These are phyloP conservation scores for Trachelus troglodyta DNA, from an alignment of 2,888 invertebrate species.

Conservation along the genomic window DNA sequence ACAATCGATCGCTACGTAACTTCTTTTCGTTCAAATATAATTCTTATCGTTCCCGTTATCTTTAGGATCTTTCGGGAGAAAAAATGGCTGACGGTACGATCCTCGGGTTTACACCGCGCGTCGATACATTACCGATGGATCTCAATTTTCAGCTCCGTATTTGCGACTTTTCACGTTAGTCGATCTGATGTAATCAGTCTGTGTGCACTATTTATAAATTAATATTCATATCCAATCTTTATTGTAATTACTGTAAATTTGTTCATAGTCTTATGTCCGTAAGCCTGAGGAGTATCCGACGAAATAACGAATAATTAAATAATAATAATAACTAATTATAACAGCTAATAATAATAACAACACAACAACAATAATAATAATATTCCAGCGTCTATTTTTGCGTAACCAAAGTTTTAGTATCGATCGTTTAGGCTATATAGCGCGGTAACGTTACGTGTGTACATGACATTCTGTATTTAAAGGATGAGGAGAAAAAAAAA, in stretches of 20 bases:
- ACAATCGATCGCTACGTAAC: neutral
- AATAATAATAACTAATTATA: slow-evolving; percentile 10
- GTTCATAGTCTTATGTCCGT: slow-evolving; percentile 50
- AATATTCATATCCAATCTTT: slow-evolving; percentile 45
- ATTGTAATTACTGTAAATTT: slow-evolving; percentile 62
- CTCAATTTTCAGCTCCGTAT: slow-evolving; percentile 16
- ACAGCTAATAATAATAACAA: slow-evolving; percentile 36
- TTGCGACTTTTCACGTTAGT: slow-evolving; percentile 21
- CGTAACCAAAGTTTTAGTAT: slow-evolving; percentile 62
- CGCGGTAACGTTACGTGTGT: slow-evolving; percentile 26
- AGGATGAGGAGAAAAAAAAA: slow-evolving; percentile 16
- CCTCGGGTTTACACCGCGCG: neutral
- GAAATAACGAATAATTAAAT: slow-evolving; percentile 21
- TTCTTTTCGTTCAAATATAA: neutral
- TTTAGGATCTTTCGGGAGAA: neutral
- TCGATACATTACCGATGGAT: slow-evolving; percentile 7
- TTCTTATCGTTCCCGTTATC: neutral
- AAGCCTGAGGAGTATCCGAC: slow-evolving; percentile 27
- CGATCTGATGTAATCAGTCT: slow-evolving; percentile 49
- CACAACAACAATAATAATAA: slow-evolving; percentile 33
- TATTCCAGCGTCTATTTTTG: slow-evolving; percentile 60
- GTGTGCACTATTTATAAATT: slow-evolving; percentile 52
- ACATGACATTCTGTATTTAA: slow-evolving; percentile 31
- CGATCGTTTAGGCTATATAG: slow-evolving; percentile 27
- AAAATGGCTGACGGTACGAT: neutral